Evolutionary conservation across 2,113 vertebrate species (phyloP).

Genomic region (Eptesicus fuscus): DNA sequence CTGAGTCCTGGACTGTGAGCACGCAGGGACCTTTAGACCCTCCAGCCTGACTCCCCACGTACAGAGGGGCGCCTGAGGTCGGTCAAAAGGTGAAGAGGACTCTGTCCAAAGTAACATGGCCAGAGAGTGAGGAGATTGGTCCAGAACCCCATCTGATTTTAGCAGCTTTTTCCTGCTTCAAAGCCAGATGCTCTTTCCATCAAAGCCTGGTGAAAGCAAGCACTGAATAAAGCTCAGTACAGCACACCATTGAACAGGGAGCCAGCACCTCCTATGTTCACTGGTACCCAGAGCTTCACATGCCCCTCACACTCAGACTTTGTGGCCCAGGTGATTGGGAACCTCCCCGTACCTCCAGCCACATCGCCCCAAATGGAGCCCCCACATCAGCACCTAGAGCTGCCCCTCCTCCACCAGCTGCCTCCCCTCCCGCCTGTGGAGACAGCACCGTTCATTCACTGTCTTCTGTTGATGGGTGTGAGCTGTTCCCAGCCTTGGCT

Average conservation of each 20-base stretch:
- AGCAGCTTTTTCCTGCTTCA: neutral
- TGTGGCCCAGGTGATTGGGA: fast-evolving
- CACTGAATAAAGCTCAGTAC: fast-evolving
- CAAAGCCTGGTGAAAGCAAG: fast-evolving
- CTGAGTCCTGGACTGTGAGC: neutral
- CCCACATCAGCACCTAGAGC: neutral
- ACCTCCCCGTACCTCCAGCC: fast-evolving
- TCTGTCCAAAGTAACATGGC: neutral
- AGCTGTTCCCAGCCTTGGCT: neutral
- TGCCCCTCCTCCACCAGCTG: neutral
- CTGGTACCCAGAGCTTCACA: fast-evolving
- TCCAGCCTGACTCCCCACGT: neutral
- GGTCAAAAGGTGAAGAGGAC: fast-evolving
- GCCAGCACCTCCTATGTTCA: fast-evolving
- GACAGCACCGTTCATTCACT: fast-evolving
- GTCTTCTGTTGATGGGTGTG: too few relatives aligned
- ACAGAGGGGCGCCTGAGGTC: fast-evolving
- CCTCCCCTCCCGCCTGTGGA: neutral
- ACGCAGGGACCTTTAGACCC: fast-evolving
- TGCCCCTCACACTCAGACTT: neutral
- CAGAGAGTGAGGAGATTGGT: neutral
- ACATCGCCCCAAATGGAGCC: fast-evolving
- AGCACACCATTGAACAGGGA: too few relatives aligned
- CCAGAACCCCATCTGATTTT: neutral
- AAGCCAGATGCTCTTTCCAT: fast-evolving